Evolutionary conservation across 2,888 invertebrate species (phyloP), one percentile per base, ranked within the genome.

Genomic region (Drosophila prolongata): DNA sequence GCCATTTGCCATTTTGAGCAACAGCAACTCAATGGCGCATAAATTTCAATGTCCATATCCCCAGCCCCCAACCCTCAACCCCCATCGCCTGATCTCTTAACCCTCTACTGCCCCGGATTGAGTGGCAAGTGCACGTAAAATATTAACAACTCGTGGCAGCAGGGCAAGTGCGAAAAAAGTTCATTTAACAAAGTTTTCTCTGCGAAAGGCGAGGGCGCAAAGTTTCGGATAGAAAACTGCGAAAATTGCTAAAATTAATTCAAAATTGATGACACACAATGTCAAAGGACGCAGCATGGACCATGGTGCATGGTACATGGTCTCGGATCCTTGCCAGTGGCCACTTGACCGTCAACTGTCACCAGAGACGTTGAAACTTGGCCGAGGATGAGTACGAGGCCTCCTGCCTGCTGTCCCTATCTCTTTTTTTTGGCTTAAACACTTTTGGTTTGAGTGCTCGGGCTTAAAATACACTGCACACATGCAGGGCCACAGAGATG

Each of bases 331-430:
- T 87, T 87, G 84, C 71, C 78, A 75, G 69, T 71, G 65, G 75
- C 67, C 82, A 88, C 89, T 89, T 87, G 89, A 88, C 88, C 87
- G 78, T 86, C 87, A 86, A 73, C 81, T 77, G 79, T 77, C 75
- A 77, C 67, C 77, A 76, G 72, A 73, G 77, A 74, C 71, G 65
- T 58, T 61, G 58, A 53, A 58, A 46, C 46, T 46, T 46, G 47
- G 34, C 43, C 54, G 67, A 58, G 54, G 52, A 54, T 46, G 44
- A 34, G 49, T 42, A 14, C 24, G 37, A 38, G 19, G 40, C 56
- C 55, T 52, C 43, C 52, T 49, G 58, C 67, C 65, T 72, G 62
- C 69, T 76, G 70, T 42, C 35, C 16, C 54, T 47, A 49, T 50
- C 47, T 56, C 46, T 44, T 40, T 62, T 69, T 68, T 75, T 71